Conservation (phyloP, 2,797 vertebrate genomes). For the Neosilurus mollespiculum region DNA sequence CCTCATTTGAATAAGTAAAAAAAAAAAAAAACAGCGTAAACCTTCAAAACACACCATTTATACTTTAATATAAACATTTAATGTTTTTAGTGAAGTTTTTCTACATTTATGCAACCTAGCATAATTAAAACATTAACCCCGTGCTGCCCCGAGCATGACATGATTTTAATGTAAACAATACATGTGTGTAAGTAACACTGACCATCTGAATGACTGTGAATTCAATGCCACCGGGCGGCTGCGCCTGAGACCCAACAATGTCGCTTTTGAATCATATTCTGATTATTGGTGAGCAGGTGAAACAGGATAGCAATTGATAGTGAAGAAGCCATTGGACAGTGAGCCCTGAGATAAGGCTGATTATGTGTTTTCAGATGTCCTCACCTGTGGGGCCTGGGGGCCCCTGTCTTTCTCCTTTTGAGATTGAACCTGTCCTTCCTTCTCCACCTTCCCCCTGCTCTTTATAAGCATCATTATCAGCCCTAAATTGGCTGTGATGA, state of each 20-base stretch:
- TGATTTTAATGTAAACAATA: constrained; percentile 47
- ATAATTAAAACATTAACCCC: background rate
- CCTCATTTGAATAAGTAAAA: background rate
- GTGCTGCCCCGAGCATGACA: constrained; percentile 51
- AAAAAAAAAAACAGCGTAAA: too few species aligned
- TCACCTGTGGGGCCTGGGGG: constrained; percentile 47
- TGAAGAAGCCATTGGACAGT: constrained; percentile 50
- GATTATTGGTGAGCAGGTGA: constrained; percentile 53
- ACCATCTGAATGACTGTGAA: constrained; percentile 39
- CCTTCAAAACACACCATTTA: too few species aligned
- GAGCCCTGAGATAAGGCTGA: constrained; percentile 53
- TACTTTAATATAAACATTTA: background rate
- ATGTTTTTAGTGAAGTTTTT: background rate
- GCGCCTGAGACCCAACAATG: constrained; percentile 34
- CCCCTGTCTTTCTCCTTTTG: constrained; percentile 35
- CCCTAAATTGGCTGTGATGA: constrained; percentile 60
- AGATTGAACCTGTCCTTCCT: constrained; percentile 35
- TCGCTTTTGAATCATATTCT: constrained; percentile 56
- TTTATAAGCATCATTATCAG: constrained; percentile 57
- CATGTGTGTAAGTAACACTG: background rate
- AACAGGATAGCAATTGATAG: constrained; percentile 57
- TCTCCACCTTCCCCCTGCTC: constrained; percentile 32
- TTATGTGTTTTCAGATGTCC: constrained; percentile 55
- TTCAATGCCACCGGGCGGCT: constrained; percentile 26
- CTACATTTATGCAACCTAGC: background rate